Base-by-base conservation (phyloP, 2,797 vertebrate species). In the Xenops minutus region DNA sequence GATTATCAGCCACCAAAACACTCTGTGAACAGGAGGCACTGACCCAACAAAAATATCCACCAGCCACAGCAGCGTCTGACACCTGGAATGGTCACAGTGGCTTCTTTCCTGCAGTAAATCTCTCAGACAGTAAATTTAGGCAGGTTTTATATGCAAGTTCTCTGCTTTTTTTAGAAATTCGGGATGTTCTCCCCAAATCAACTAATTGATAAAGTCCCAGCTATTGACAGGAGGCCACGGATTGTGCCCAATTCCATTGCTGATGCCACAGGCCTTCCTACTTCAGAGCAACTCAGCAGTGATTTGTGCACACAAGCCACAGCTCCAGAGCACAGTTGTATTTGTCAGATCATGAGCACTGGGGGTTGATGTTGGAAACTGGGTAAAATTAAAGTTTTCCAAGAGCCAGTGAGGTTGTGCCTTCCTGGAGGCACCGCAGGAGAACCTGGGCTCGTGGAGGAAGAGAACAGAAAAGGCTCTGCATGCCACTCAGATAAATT, bases 251-350 rank as follows among this genome's bases (percentile, higher is more conserved):
- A n/a, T 1, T 7, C 58, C 51, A 11, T 0, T 20, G 12, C 6
- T 14, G 26, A 22, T 59, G 67, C 19, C 63, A 22, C 5, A 27
- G 5, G 2, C 41, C 51, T 48, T 30, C 48, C 32, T 10, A 3
- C 9, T 9, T 5, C 0, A 2, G 4, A 76, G 44, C 2, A 72
- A 6, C 1, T 29, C 59, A 63, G 49, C 36, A 46, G 54, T 3
- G 29, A 39, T 12, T 3, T 37, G 36, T 3, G 52, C 44, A 32
- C 1, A 4, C 41, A 7, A 44, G 44, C 3, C 63, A 43, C 24
- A 61, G 74, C 56, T 63, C 41, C 21, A 17, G 1, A 5, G 75
- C 64, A 43, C 2, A 52, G 34, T 0, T 32, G 0, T 0, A 0
- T 21, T 8, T 64, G 62, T 23, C 5, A 12, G 3, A 24, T 6